Conservation (phyloP, 2,797 vertebrate species). For the Typhlichthys eigenmanni region DNA sequence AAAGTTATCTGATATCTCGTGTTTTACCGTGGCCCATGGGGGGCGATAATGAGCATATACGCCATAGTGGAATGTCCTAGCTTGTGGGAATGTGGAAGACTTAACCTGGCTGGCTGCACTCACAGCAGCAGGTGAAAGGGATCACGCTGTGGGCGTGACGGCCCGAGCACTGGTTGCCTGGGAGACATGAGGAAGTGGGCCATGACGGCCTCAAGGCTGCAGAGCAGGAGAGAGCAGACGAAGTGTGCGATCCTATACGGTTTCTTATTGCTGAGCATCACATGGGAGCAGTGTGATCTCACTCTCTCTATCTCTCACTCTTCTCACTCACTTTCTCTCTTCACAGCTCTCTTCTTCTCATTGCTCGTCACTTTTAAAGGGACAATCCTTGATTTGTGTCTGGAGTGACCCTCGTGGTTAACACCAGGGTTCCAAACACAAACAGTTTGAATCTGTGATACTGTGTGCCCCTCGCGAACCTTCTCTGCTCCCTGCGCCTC, state of each 20-base stretch:
- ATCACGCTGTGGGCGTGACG: neutral
- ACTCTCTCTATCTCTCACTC: neutral
- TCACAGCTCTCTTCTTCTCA: neutral
- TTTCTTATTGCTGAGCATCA: too few species aligned
- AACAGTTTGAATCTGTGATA: neutral
- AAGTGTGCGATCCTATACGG: neutral
- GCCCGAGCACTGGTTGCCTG: constrained; percentile 6
- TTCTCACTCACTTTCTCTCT: neutral
- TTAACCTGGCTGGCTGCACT: too few species aligned
- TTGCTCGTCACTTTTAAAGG: neutral
- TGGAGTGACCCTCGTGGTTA: too few species aligned
- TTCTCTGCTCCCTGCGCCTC: too few species aligned
- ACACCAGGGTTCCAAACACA: too few species aligned
- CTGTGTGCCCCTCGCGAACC: too few species aligned
- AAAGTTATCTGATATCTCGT: too few species aligned
- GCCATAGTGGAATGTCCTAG: too few species aligned
- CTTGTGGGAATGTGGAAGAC: too few species aligned
- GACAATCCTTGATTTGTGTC: neutral
- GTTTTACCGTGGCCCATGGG: too few species aligned
- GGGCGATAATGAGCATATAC: too few species aligned
- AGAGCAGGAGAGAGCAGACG: neutral
- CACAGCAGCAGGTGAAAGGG: neutral
- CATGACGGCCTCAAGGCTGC: neutral
- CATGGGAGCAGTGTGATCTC: neutral
- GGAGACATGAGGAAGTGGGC: constrained; percentile 10